These are phyloP conservation scores for Psittacara wagleri DNA, from an alignment of 2,113 vertebrate species.

Conservation along the genomic window DNA sequence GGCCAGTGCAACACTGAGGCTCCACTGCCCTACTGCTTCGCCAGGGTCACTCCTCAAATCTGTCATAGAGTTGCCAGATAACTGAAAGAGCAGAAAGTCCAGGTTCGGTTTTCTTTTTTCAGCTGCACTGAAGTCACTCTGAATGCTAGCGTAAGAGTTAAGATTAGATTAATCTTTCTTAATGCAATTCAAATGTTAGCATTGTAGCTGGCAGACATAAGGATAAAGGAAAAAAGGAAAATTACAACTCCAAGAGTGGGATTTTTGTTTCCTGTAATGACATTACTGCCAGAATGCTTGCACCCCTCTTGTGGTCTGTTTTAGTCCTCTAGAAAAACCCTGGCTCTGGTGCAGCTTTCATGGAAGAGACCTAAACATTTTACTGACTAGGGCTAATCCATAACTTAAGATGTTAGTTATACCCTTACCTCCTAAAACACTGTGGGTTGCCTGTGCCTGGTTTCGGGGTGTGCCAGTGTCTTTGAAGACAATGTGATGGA, in stretches of 20 bases:
- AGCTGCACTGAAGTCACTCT: neutral
- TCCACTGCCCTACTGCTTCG: fast-evolving
- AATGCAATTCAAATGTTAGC: neutral
- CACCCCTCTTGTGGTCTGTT: neutral
- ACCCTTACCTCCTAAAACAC: neutral
- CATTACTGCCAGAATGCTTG: neutral
- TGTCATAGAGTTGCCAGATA: neutral
- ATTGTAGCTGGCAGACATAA: neutral
- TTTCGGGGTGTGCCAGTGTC: neutral
- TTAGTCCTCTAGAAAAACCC: neutral
- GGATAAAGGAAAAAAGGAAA: neutral
- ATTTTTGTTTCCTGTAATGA: neutral
- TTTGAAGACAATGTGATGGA: neutral
- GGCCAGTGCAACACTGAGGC: neutral
- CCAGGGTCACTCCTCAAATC: neutral
- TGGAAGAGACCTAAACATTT: neutral
- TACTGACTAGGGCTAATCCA: neutral
- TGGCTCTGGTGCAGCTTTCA: neutral
- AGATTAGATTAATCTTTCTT: neutral
- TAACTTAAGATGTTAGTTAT: neutral
- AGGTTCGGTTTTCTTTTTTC: neutral
- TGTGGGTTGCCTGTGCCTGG: neutral
- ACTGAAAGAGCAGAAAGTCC: neutral
- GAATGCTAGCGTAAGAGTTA: neutral
- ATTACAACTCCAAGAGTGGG: neutral